These are phyloP conservation scores for Bembecia ichneumoniformis DNA, from an alignment of 2,888 invertebrate genomes.

Conservation along the genomic window DNA sequence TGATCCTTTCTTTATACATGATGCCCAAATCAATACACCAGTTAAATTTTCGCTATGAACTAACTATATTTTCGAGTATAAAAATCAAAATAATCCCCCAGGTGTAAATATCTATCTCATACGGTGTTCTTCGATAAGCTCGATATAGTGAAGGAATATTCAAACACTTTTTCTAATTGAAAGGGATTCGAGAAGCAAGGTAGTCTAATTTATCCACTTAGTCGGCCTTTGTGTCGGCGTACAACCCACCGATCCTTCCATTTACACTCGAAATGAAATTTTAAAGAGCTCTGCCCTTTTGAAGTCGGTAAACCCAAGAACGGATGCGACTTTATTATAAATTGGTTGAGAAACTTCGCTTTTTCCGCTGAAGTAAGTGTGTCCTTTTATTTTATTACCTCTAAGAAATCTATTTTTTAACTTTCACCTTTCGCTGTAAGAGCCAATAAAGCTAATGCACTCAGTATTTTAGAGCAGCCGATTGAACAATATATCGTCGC, in stretches of 20 bases:
- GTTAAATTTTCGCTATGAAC: too few relatives aligned
- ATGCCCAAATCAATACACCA: too few relatives aligned
- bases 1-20: too few relatives aligned
- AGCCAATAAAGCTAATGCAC: too few relatives aligned
- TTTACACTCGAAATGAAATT: conserved; percentile 41
- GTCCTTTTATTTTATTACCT: conserved; percentile 13
- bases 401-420: too few relatives aligned
- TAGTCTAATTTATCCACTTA: conserved; percentile 30
- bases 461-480: too few relatives aligned
- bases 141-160: not conserved
- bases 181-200: conserved; percentile 19
- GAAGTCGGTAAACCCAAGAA: conserved; percentile 15
- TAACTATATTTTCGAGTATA: too few relatives aligned
- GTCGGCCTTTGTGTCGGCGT: conserved; percentile 18
- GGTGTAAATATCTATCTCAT: too few relatives aligned
- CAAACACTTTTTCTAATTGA: not conserved
- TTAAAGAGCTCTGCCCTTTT: conserved; percentile 30
- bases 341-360: conserved; percentile 26
- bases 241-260: conserved; percentile 18
- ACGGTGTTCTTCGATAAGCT: not conserved
- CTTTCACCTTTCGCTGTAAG: too few relatives aligned
- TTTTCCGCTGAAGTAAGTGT: conserved; percentile 16
- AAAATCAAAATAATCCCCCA: too few relatives aligned
- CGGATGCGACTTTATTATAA: conserved; percentile 20
- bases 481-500: too few relatives aligned